Evolutionary conservation across 2,797 vertebrate genomes (phyloP).

Genomic region (Loris lydekkerianus): DNA sequence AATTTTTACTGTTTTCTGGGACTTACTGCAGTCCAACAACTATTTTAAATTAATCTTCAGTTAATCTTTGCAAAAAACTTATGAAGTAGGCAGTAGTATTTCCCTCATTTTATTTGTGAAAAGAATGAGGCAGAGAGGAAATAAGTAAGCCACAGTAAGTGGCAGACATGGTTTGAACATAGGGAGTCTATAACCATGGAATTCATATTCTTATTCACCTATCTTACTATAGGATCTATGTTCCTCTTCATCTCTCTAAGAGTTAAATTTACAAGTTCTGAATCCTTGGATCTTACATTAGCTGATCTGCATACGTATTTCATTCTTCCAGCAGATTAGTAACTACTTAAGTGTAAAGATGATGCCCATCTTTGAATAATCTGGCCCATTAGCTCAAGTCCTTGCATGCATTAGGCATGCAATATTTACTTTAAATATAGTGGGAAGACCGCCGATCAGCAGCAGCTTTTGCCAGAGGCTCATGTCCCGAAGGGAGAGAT

Average conservation of each 20-base stretch:
- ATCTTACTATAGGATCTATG: not conserved
- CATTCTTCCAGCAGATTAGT: not conserved
- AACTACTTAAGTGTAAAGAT: not conserved
- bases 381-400: not conserved
- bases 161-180: not conserved
- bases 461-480: too few species aligned
- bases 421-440: not conserved
- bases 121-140: not conserved
- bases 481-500: too few species aligned
- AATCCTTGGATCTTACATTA: not conserved
- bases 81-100: not conserved
- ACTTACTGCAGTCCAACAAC: not conserved
- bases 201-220: not conserved
- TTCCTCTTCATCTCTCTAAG: not conserved
- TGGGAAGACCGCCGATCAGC: too few species aligned
- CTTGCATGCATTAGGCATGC: not conserved
- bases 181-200: not conserved
- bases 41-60: slow-evolving; percentile 17
- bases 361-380: not conserved
- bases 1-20: not conserved
- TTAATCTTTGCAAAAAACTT: not conserved
- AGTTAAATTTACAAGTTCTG: not conserved
- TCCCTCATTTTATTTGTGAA: not conserved
- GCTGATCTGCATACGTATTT: not conserved
- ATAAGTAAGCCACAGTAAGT: not conserved